phyloP scores from a whole-genome alignment of 2,113 vertebrate species.

The Ranitomeya variabilis region DNA sequence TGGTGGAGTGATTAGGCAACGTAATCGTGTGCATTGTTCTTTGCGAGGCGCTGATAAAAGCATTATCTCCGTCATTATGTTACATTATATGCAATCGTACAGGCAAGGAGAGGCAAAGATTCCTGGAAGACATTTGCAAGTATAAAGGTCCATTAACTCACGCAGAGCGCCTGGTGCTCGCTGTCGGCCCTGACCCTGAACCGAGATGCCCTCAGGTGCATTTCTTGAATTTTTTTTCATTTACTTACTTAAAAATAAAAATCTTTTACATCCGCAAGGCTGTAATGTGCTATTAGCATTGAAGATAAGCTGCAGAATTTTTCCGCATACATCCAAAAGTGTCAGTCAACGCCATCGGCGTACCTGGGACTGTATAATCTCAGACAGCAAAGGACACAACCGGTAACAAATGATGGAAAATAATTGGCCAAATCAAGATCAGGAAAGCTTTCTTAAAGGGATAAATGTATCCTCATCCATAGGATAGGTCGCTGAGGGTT shows the following conservation, averaged over 20 bases:
- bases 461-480: no score
- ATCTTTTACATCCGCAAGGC: no score
- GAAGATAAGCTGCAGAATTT: neutral
- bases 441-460: neutral
- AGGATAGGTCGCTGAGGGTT: no score
- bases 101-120: neutral
- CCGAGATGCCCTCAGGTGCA: neutral
- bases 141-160: constrained; percentile 4
- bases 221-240: neutral
- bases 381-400: constrained; percentile 18
- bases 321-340: neutral
- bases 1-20: constrained; percentile 26
- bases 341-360: neutral
- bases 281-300: neutral
- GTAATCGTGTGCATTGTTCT: constrained; percentile 40
- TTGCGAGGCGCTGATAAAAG: constrained; percentile 27
- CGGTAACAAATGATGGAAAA: neutral
- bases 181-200: neutral
- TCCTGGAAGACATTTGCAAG: constrained; percentile 27
- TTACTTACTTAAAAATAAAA: no score
- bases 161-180: neutral
- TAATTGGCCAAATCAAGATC: constrained; percentile 8
- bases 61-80: constrained; percentile 6
- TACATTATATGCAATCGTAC: constrained; percentile 2
- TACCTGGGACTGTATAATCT: constrained; percentile 2